Percentiles rank a stretch among this genome's conserved stretches.
phyloP scores from a whole-genome alignment of 2,888 invertebrate species.

The Mythimna pallens region DNA sequence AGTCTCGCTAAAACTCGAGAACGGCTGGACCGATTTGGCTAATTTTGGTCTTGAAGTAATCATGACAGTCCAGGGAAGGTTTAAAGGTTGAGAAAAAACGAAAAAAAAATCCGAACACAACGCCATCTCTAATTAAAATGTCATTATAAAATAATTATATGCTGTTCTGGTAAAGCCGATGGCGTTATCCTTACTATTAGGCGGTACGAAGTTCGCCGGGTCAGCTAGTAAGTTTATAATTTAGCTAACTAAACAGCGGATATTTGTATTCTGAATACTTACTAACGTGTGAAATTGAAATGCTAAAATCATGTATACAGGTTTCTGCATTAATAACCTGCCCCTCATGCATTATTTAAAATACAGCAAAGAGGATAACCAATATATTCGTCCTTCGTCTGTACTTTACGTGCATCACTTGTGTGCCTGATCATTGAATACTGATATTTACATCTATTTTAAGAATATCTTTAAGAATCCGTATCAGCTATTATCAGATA shows the following conservation, averaged over 20 bases:
- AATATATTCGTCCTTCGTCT: not conserved
- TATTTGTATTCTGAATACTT: not conserved
- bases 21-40: too few relatives aligned
- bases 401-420: constrained; percentile 7
- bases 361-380: not conserved
- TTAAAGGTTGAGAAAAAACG: too few relatives aligned
- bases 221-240: too few relatives aligned
- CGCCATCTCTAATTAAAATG: too few relatives aligned
- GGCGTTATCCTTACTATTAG: too few relatives aligned
- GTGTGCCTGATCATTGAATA: constrained; percentile 18
- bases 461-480: constrained; percentile 52
- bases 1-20: too few relatives aligned
- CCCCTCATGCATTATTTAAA: constrained; percentile 3
- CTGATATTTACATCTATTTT: constrained; percentile 57
- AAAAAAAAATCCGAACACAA: too few relatives aligned
- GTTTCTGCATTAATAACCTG: not conserved
- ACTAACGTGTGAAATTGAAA: not conserved
- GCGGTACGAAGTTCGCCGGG: too few relatives aligned
- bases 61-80: too few relatives aligned
- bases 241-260: not conserved
- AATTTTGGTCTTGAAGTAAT: too few relatives aligned
- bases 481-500: constrained; percentile 62
- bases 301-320: not conserved
- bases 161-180: too few relatives aligned
- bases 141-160: too few relatives aligned